These are phyloP conservation scores for Drosophila mulleri DNA, from an alignment of 2,888 invertebrate genomes.

Conservation along the genomic window DNA sequence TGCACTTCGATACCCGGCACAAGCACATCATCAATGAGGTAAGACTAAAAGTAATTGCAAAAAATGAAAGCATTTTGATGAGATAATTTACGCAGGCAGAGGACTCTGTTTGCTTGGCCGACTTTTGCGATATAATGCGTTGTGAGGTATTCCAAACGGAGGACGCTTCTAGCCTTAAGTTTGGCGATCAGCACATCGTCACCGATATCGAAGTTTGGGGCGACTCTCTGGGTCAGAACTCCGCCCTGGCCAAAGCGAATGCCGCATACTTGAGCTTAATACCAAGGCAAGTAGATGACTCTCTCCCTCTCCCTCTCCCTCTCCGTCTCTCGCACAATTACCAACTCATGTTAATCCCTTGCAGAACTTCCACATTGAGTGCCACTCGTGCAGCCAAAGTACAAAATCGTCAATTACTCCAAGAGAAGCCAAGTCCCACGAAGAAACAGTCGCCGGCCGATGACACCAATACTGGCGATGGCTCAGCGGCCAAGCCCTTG, in stretches of 20 bases:
- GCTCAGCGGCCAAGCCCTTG: slow-evolving; percentile 60
- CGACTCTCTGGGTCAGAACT: slow-evolving; percentile 87
- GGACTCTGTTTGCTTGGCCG: slow-evolving; percentile 96
- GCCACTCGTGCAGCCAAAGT: slow-evolving; percentile 83
- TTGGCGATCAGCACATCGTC: slow-evolving; percentile 88
- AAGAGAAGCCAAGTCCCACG: slow-evolving; percentile 82
- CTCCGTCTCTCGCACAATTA: background rate
- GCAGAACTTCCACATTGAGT: slow-evolving; percentile 83
- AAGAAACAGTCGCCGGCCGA: slow-evolving; percentile 54
- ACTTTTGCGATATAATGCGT: slow-evolving; percentile 98
- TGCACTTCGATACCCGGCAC: slow-evolving; percentile 95
- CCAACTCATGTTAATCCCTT: background rate
- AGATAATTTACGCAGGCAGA: slow-evolving; percentile 88
- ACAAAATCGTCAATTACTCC: slow-evolving; percentile 84
- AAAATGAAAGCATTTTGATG: background rate
- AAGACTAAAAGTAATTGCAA: slow-evolving; percentile 1
- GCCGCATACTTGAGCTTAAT: slow-evolving; percentile 84
- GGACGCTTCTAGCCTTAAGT: slow-evolving; percentile 87
- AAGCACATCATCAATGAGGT: slow-evolving; percentile 94
- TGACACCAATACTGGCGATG: slow-evolving; percentile 45
- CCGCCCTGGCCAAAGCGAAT: slow-evolving; percentile 86
- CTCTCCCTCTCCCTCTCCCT: too few relatives aligned
- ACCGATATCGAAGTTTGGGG: slow-evolving; percentile 95
- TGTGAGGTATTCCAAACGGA: slow-evolving; percentile 94
- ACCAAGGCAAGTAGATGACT: slow-evolving; percentile 73